Conservation (phyloP, 2,113 vertebrate species). For the Pangasianodon gigas region DNA sequence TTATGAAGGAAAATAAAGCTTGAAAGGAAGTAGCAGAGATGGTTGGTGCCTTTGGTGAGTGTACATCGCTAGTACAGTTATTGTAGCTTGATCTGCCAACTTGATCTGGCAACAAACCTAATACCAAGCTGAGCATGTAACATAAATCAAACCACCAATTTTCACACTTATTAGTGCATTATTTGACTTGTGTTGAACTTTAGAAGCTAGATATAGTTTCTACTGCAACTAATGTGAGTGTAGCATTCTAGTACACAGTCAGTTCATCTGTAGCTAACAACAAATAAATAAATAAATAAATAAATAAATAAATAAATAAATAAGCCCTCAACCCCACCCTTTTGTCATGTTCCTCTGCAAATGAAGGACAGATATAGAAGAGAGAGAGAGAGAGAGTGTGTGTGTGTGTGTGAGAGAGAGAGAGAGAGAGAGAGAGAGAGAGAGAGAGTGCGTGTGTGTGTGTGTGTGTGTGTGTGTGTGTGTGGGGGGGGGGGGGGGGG, state of each 20-base stretch:
- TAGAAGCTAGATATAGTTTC: background rate
- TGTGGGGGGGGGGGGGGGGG: too few relatives aligned
- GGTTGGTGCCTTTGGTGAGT: background rate
- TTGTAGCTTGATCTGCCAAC: background rate
- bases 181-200: background rate
- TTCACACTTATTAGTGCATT: background rate
- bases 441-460: conserved; percentile 65
- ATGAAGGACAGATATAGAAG: conserved; percentile 53
- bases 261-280: background rate
- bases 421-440: background rate
- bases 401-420: conserved; percentile 59
- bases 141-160: background rate
- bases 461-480: conserved; percentile 69
- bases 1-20: background rate
- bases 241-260: background rate
- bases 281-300: conserved; percentile 40
- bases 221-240: background rate
- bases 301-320: conserved; percentile 33
- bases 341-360: conserved; percentile 43
- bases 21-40: background rate
- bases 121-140: background rate
- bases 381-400: conserved; percentile 56
- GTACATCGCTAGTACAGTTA: background rate
- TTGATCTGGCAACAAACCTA: background rate
- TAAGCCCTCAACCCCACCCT: conserved; percentile 60